These are phyloP conservation scores for Boleophthalmus pectinirostris DNA, from an alignment of 2,113 vertebrate species.

Conservation along the genomic window DNA sequence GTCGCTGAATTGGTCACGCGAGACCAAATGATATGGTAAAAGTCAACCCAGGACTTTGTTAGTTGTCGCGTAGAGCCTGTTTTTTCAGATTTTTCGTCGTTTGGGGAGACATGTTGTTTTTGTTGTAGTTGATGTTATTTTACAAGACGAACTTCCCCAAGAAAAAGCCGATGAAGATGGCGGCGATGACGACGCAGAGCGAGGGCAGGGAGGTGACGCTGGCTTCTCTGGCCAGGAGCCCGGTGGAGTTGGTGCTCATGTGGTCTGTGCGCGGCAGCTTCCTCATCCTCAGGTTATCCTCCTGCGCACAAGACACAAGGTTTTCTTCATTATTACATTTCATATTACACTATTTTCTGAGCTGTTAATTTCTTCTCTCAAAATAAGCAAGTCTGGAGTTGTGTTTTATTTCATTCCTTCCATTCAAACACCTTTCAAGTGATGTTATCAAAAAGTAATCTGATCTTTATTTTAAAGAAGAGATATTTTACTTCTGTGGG, in stretches of 20 bases:
- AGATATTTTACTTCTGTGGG: too few species aligned
- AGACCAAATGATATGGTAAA: constrained; percentile 90
- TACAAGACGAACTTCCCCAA: constrained; percentile 99
- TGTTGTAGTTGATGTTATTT: constrained; percentile 30
- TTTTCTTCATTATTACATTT: not conserved
- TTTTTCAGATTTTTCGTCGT: constrained; percentile 36
- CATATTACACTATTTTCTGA: too few species aligned
- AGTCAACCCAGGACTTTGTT: constrained; percentile 83
- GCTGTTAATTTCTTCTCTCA: too few species aligned
- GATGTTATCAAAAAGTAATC: too few species aligned
- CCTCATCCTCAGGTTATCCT: constrained; percentile 90
- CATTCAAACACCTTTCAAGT: too few species aligned
- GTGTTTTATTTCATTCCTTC: too few species aligned
- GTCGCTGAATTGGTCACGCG: constrained; percentile 81
- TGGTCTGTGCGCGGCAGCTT: constrained; percentile 89
- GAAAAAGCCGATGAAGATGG: constrained; percentile 99
- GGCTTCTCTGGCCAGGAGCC: constrained; percentile 86
- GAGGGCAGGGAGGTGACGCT: constrained; percentile 90
- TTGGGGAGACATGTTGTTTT: constrained; percentile 12
- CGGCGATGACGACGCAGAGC: constrained; percentile 97
- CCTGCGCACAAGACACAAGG: constrained; percentile 70
- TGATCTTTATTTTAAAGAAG: too few species aligned
- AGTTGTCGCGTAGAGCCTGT: constrained; percentile 1
- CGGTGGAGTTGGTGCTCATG: constrained; percentile 81
- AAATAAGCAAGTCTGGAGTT: too few species aligned